Conservation (phyloP, 2,888 invertebrate species). For the Clistopyga incitator region DNA sequence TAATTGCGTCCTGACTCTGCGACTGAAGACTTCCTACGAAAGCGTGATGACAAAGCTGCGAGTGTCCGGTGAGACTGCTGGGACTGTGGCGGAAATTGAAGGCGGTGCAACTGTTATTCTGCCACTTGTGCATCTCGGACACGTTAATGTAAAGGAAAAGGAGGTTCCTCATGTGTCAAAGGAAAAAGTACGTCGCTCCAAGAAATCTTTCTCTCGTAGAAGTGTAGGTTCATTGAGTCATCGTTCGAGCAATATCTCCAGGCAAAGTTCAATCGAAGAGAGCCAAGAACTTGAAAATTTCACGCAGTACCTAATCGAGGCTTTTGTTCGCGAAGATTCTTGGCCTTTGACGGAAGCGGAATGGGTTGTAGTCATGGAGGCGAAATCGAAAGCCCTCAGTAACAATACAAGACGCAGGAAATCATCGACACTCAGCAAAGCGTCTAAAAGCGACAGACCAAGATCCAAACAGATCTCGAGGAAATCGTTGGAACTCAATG, state of each 20-base stretch:
- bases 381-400: constrained; percentile 58
- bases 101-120: constrained; percentile 69
- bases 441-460: constrained; percentile 48
- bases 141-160: constrained; percentile 4
- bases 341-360: constrained; percentile 83
- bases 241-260: constrained; percentile 28
- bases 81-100: constrained; percentile 56
- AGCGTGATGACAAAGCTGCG: constrained; percentile 64
- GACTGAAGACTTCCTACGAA: constrained; percentile 70
- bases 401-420: neutral
- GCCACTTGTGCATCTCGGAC: constrained; percentile 63
- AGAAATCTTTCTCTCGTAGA: constrained; percentile 26
- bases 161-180: neutral
- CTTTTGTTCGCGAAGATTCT: constrained; percentile 79
- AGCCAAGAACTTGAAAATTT: neutral
- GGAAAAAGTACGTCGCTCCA: constrained; percentile 17
- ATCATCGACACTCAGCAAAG: constrained; percentile 32
- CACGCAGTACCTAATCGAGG: constrained; percentile 75
- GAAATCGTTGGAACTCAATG: neutral
- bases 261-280: neutral
- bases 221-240: constrained; percentile 32
- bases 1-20: constrained; percentile 67
- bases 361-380: constrained; percentile 79
- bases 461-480: constrained; percentile 29
- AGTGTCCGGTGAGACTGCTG: constrained; percentile 52